phyloP scores from a whole-genome alignment of 2,113 vertebrate species.

The Poicephalus gulielmi region DNA sequence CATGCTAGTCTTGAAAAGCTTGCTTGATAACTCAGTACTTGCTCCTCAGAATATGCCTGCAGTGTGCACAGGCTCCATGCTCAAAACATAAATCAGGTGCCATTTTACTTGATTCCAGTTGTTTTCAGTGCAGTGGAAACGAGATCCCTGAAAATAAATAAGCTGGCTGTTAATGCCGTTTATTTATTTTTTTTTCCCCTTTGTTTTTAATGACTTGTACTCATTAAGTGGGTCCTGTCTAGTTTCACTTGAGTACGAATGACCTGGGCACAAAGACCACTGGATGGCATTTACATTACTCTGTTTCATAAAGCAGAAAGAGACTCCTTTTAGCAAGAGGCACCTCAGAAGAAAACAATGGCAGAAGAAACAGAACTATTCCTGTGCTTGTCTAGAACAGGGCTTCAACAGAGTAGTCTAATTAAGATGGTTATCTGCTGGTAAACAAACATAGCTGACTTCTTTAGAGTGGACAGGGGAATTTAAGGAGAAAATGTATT shows the following conservation, averaged over 20 bases:
- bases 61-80: neutral
- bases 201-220: conserved; percentile 17
- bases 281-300: conserved; percentile 36
- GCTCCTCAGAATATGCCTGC: neutral
- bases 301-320: conserved; percentile 21
- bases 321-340: conserved; percentile 16
- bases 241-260: conserved; percentile 29
- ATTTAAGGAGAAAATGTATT: conserved; percentile 41
- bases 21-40: neutral
- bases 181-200: neutral
- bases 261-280: neutral
- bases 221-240: conserved; percentile 46
- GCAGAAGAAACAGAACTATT: conserved; percentile 43
- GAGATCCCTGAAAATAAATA: conserved; percentile 40
- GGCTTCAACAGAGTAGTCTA: conserved; percentile 55
- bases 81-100: neutral
- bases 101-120: neutral
- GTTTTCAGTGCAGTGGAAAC: neutral
- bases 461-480: neutral
- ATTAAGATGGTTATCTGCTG: conserved; percentile 72
- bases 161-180: neutral
- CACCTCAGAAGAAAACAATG: conserved; percentile 43
- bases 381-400: conserved; percentile 12
- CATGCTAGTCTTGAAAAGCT: neutral
- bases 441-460: conserved; percentile 62